These are phyloP conservation scores for Neoarius graeffei DNA, from an alignment of 2,113 vertebrate genomes.

Conservation along the genomic window DNA sequence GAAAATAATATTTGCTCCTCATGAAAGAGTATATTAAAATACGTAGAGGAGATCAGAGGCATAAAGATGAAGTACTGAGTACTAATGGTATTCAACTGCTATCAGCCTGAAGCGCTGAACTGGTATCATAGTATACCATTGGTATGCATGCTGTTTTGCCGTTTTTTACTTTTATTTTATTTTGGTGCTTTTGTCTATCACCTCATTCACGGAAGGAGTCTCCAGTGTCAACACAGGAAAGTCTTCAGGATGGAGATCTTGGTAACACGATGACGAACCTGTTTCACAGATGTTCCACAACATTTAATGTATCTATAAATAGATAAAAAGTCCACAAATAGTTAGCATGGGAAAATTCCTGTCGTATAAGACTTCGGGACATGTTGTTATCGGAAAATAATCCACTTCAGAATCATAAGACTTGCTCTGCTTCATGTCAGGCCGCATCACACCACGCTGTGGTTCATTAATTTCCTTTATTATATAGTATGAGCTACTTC, in stretches of 20 bases:
- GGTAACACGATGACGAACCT: no score
- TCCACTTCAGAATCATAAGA: not conserved
- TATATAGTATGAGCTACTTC: no score
- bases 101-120: not conserved
- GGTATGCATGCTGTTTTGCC: not conserved
- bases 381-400: not conserved
- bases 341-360: not conserved
- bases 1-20: not conserved
- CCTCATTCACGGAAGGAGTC: not conserved
- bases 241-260: not conserved
- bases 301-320: not conserved
- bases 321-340: not conserved
- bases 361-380: not conserved
- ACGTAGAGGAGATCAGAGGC: not conserved
- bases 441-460: not conserved
- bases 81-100: no score
- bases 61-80: not conserved
- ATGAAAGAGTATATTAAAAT: constrained; percentile 4
- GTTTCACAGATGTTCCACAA: not conserved
- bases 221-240: not conserved
- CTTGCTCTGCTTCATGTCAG: not conserved
- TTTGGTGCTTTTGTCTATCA: not conserved
- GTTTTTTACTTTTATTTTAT: not conserved
- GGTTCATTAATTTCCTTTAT: not conserved
- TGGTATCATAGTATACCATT: not conserved